A percentile compares a stretch with the other conserved stretches of the same genome.
phyloP scores from a whole-genome alignment of 2,888 invertebrate genomes.

The Protodeltote pygarga region DNA sequence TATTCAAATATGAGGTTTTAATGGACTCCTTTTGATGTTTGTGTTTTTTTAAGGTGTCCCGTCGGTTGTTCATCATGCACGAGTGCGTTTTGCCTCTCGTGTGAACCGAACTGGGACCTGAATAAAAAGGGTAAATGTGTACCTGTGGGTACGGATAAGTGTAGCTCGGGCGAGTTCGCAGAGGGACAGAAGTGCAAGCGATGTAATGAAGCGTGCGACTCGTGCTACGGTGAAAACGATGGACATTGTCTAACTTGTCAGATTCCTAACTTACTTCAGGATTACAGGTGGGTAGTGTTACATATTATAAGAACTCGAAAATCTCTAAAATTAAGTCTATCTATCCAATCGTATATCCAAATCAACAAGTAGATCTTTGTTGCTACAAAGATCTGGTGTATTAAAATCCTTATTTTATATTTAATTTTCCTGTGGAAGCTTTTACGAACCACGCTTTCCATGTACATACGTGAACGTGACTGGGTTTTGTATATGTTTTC shows the following conservation, averaged over 20 bases:
- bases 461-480: conserved; percentile 47
- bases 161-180: conserved; percentile 88
- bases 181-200: conserved; percentile 89
- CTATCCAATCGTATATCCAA: conserved; percentile 5
- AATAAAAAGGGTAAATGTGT: conserved; percentile 92
- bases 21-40: conserved; percentile 14
- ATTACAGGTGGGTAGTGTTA: conserved; percentile 71
- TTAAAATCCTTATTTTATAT: conserved; percentile 43
- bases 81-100: conserved; percentile 91
- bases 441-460: conserved; percentile 53
- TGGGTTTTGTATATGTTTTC: conserved; percentile 40
- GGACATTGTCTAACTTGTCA: conserved; percentile 91
- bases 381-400: conserved; percentile 7
- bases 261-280: conserved; percentile 91
- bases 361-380: conserved; percentile 20
- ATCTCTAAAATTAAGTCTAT: too few species aligned
- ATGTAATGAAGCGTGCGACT: conserved; percentile 93
- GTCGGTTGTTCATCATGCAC: conserved; percentile 92
- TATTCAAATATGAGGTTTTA: conserved; percentile 3
- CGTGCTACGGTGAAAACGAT: conserved; percentile 93
- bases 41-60: conserved; percentile 86
- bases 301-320: background rate
- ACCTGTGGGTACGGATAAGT: conserved; percentile 90
- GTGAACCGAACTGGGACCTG: conserved; percentile 91
- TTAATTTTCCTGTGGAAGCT: conserved; percentile 48